Conservation (phyloP, 1,140 invertebrate species). For the Papilio aristodemus region DNA sequence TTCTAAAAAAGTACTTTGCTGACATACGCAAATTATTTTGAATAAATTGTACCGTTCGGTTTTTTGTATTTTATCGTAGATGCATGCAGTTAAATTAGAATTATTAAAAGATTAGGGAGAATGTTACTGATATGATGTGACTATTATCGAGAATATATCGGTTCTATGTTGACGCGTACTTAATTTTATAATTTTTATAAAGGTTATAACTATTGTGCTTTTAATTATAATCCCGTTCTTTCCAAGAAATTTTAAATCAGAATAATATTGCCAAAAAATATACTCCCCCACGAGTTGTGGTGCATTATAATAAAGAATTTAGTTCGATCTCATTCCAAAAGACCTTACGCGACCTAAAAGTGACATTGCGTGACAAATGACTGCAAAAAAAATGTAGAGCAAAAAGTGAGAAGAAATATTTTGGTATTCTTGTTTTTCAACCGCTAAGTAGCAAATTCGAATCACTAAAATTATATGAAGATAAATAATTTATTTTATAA, state of each 20-base stretch:
- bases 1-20: neutral
- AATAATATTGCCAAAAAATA: neutral
- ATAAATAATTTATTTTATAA: neutral
- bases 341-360: neutral
- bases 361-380: conserved; percentile 20
- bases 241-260: neutral
- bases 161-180: neutral
- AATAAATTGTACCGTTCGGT: too few relatives aligned
- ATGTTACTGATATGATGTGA: too few relatives aligned
- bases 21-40: too few relatives aligned
- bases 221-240: neutral
- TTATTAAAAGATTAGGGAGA: too few relatives aligned
- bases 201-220: neutral
- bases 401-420: neutral
- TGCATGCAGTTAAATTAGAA: too few relatives aligned
- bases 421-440: neutral
- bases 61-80: too few relatives aligned
- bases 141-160: neutral
- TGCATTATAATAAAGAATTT: neutral
- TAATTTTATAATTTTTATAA: neutral
- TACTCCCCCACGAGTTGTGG: neutral
- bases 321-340: conserved; percentile 1
- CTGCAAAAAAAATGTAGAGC: conserved; percentile 1
- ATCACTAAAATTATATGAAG: neutral
- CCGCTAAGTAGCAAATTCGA: neutral